Evolutionary conservation across 2,888 invertebrate species (phyloP).

Genomic region (Orthosia cruda): DNA sequence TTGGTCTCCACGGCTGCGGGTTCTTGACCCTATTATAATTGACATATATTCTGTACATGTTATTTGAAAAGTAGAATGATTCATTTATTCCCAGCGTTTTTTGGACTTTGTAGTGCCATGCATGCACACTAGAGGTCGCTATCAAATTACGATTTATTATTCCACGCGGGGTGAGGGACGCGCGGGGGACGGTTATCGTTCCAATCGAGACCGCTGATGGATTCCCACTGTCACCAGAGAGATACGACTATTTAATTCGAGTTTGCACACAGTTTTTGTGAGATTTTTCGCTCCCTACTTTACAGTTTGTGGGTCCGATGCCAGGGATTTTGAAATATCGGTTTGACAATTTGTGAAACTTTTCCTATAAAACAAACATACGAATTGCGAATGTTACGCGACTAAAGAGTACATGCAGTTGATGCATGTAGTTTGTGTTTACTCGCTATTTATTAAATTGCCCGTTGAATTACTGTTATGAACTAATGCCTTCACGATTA

Average conservation of each 20-base stretch:
- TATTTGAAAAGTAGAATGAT: conserved; percentile 2
- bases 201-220: conserved; percentile 86
- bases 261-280: conserved; percentile 85
- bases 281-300: conserved; percentile 77
- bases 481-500: conserved; percentile 14
- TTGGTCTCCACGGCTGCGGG: conserved; percentile 18
- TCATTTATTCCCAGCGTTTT: neutral
- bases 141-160: conserved; percentile 87
- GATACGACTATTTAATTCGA: conserved; percentile 89
- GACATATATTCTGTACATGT: conserved; percentile 19
- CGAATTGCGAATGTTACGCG: conserved; percentile 21
- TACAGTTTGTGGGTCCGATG: conserved; percentile 72
- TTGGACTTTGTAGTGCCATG: neutral
- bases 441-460: conserved; percentile 42
- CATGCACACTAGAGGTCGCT: conserved; percentile 55
- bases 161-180: conserved; percentile 59
- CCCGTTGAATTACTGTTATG: conserved; percentile 25
- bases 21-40: conserved; percentile 38
- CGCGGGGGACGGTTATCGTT: conserved; percentile 76
- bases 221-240: conserved; percentile 85
- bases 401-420: conserved; percentile 6
- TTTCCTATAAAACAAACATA: conserved; percentile 52
- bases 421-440: conserved; percentile 18
- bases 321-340: conserved; percentile 74
- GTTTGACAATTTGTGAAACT: conserved; percentile 65